Evolutionary conservation across 37 sponge, comb jelly and placozoan species (phyloP), one percentile per base, ranked within the genome.

Genomic region (Halisarca cf. caerulea): DNA sequence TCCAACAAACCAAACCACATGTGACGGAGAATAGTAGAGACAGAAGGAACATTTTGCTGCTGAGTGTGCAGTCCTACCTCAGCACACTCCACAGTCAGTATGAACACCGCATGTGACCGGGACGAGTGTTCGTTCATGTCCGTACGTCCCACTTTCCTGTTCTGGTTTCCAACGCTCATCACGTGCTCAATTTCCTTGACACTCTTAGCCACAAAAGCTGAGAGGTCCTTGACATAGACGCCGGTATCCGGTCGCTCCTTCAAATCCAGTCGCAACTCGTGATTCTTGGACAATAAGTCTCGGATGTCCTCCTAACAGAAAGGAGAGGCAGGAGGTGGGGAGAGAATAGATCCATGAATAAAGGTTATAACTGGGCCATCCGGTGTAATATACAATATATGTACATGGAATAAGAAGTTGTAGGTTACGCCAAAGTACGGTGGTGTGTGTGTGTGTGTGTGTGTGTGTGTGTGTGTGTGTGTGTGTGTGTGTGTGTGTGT

Each of bases 81-180:
- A 60, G 88, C 92, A 86, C 99, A 96, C 78, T 99, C 99, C 1
- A 99, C 89, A 11, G 99, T 99, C 40, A 96, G 59, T 23, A 96
- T 93, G 84, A 99, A 99, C 39, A 99, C 95, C 39, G 99, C 99
- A 80, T 99, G 99, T 20, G 99, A 99, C 18, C 99, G 71, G n/a
- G 99, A 99, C 8, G 99, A 99, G 83, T 96, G 97, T 81, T 96
- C 91, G 80, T 99, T 99, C 99, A 99, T 99, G 71, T 94, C 88
- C 8, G 99, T 99, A 27, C 86, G 72, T 90, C 97, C 97, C 21
- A 97, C 97, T 43, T 87, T 51, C 73, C 99, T 86, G 87, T 99
- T 96, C 81, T 93, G 88, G 80, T 95, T 94, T 7, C 99, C 99
- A 2, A 99, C 95, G 58, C 47, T 89, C 99, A 99, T 99, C 75